A percentile compares a stretch with the other conserved stretches of the same genome.
These are phyloP conservation scores for Agrotis clavis DNA, from an alignment of 2,888 invertebrate genomes.

Conservation along the genomic window DNA sequence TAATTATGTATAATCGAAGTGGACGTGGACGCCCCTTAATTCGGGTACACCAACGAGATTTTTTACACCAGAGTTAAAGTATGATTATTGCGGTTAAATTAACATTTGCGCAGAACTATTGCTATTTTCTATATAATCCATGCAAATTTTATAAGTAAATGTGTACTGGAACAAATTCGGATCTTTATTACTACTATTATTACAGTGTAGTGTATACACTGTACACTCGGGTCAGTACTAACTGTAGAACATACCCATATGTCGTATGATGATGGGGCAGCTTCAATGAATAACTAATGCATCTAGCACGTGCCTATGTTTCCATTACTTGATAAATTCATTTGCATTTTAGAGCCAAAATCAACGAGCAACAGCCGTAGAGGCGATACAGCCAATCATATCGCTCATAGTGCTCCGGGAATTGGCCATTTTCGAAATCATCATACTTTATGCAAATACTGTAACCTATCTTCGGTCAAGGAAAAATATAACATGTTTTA, in stretches of 20 bases:
- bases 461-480: not conserved
- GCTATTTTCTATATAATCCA: not conserved
- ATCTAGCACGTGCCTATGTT: slow-evolving; percentile 70
- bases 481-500: not conserved
- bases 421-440: slow-evolving; percentile 18
- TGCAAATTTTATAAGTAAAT: not conserved
- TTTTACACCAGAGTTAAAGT: not conserved
- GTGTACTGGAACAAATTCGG: not conserved
- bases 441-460: not conserved
- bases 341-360: slow-evolving; percentile 77
- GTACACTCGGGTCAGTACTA: slow-evolving; percentile 52
- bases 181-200: slow-evolving; percentile 33
- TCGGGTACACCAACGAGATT: not conserved
- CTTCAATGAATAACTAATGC: slow-evolving; percentile 81
- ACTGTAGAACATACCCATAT: slow-evolving; percentile 62
- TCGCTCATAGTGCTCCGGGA: slow-evolving; percentile 32
- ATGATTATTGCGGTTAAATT: not conserved
- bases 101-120: not conserved
- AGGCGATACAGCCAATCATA: slow-evolving; percentile 65
- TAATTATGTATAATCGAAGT: too few species aligned
- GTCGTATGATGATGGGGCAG: slow-evolving; percentile 68
- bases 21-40: not conserved
- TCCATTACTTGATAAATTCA: slow-evolving; percentile 77
- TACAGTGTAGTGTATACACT: not conserved
- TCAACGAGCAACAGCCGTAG: slow-evolving; percentile 61